Evolutionary conservation across 2,888 invertebrate genomes (phyloP).

Genomic region (Leucoptera coffeella): DNA sequence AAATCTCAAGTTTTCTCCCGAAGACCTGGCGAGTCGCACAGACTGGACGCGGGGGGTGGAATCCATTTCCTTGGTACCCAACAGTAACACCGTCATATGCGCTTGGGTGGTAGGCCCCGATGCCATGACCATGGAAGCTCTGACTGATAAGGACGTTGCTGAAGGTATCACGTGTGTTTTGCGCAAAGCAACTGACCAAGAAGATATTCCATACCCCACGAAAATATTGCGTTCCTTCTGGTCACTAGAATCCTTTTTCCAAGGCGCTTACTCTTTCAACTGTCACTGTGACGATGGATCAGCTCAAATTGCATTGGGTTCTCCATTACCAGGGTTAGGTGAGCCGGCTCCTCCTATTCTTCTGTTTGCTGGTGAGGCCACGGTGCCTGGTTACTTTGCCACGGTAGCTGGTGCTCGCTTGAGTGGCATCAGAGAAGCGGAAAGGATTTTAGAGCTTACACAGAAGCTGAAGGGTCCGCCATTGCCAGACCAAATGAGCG

Average conservation of each 20-base stretch:
- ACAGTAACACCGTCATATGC: conserved; percentile 65
- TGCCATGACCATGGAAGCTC: conserved; percentile 59
- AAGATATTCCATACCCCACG: conserved; percentile 60
- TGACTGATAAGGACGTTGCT: conserved; percentile 61
- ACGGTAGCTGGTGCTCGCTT: conserved; percentile 73
- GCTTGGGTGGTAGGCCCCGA: conserved; percentile 64
- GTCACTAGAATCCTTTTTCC: conserved; percentile 65
- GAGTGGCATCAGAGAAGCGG: conserved; percentile 75
- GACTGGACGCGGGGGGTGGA: conserved; percentile 71
- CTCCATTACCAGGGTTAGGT: conserved; percentile 58
- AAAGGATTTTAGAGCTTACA: conserved; percentile 61
- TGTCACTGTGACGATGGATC: conserved; percentile 24
- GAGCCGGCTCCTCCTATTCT: conserved; percentile 61
- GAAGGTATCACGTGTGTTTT: conserved; percentile 59
- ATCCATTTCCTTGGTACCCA: conserved; percentile 60
- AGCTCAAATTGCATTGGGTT: conserved; percentile 47
- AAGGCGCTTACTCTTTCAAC: conserved; percentile 63
- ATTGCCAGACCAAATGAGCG: conserved; percentile 10
- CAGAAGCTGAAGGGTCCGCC: conserved; percentile 42
- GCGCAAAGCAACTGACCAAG: conserved; percentile 54
- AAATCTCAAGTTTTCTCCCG: conserved; percentile 55
- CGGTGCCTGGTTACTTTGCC: conserved; percentile 64
- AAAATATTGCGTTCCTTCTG: conserved; percentile 64
- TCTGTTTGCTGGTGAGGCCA: conserved; percentile 79
- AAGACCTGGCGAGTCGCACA: conserved; percentile 27